A percentile compares a stretch with the other conserved stretches of the same genome.
Evolutionary conservation across 1,140 invertebrate species (phyloP).

Genomic region (Tetramorium parvispinum): DNA sequence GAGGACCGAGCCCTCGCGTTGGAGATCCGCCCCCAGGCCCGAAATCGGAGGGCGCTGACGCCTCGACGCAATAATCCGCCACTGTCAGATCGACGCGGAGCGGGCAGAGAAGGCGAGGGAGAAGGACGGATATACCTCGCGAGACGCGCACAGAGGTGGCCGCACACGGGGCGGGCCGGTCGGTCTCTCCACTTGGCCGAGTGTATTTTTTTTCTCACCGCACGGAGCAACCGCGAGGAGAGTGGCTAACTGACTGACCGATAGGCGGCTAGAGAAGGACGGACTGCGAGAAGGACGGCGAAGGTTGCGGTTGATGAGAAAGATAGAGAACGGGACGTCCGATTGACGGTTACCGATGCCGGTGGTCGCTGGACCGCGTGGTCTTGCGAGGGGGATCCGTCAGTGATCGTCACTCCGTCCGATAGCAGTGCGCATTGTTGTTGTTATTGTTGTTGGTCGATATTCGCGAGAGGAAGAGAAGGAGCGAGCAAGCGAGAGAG

Average conservation of each 20-base stretch:
- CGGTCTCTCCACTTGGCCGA: conserved; percentile 63
- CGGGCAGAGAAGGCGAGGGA: conserved; percentile 54
- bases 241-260: not conserved
- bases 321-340: not conserved
- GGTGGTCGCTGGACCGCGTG: conserved; percentile 43
- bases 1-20: not conserved
- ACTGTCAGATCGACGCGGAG: conserved; percentile 20
- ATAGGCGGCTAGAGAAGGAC: not conserved
- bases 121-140: conserved; percentile 55
- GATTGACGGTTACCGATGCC: conserved; percentile 42
- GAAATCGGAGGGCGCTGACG: not conserved
- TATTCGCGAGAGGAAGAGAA: conserved; percentile 6
- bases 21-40: not conserved
- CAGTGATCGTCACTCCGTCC: conserved; percentile 18
- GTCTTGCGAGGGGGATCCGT: conserved; percentile 39
- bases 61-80: conserved; percentile 1
- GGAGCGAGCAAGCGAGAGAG: not conserved
- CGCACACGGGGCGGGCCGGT: conserved; percentile 69
- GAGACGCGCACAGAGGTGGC: conserved; percentile 42
- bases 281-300: not conserved
- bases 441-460: conserved; percentile 67
- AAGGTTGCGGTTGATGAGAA: not conserved
- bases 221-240: conserved; percentile 13
- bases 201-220: conserved; percentile 56
- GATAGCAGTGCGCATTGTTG: conserved; percentile 35